These are phyloP conservation scores for Platysternon megacephalum DNA, from an alignment of 2,113 vertebrate genomes.

Conservation along the genomic window DNA sequence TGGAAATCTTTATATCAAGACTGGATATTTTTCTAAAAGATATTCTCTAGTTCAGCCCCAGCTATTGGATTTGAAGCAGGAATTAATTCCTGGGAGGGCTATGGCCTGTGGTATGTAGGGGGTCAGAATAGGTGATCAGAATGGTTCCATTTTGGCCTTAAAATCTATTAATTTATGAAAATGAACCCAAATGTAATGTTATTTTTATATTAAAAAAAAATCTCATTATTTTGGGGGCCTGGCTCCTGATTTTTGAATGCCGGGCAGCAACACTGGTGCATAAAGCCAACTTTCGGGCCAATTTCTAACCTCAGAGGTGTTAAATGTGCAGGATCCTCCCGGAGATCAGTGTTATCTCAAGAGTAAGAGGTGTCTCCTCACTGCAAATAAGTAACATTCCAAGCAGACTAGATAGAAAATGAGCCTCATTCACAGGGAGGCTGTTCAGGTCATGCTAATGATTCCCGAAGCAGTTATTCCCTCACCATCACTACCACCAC, in stretches of 20 bases:
- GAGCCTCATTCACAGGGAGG: not conserved
- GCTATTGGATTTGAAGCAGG: not conserved
- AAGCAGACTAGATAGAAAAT: not conserved
- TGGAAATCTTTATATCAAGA: not conserved
- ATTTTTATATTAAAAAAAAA: not conserved
- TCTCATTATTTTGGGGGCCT: not conserved
- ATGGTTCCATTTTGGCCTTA: not conserved
- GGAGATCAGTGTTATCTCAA: not conserved
- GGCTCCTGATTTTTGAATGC: not conserved
- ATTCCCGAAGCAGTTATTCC: not conserved
- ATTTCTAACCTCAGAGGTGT: not conserved
- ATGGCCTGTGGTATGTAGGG: not conserved
- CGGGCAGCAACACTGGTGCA: not conserved
- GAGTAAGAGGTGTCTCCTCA: not conserved
- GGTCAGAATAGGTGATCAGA: fast-evolving
- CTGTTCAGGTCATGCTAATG: not conserved
- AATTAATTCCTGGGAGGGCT: not conserved
- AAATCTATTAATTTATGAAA: not conserved
- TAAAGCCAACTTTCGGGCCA: not conserved
- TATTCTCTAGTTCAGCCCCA: not conserved
- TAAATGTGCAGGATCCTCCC: not conserved
- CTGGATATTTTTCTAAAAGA: not conserved
- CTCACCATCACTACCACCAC: not conserved
- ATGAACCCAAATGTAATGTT: not conserved
- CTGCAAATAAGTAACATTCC: not conserved